phyloP scores from a whole-genome alignment of 1,140 invertebrate species.

The Pogonomyrmex barbatus region DNA sequence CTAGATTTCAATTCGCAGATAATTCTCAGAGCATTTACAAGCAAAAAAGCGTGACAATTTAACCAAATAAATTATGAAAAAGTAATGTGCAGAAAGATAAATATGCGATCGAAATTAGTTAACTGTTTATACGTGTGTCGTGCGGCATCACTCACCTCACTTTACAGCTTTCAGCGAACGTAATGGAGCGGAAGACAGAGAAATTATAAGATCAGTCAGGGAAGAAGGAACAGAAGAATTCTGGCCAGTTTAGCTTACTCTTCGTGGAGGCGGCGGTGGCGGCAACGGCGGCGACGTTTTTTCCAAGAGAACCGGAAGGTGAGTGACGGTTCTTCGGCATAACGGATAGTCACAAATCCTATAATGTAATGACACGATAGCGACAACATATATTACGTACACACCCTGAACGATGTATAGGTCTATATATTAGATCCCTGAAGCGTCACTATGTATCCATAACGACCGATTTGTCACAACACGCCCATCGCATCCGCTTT shows the following conservation, averaged over 20 bases:
- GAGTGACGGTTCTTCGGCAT: conserved; percentile 68
- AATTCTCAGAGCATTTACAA: no score
- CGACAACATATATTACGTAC: conserved; percentile 53
- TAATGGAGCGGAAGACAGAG: not conserved
- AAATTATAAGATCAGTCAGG: not conserved
- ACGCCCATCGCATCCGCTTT: conserved; percentile 56
- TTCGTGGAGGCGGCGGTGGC: not conserved
- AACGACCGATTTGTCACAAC: conserved; percentile 78
- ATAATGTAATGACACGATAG: conserved; percentile 8
- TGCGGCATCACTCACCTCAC: not conserved
- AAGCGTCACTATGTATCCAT: conserved; percentile 74
- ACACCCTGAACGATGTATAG: conserved; percentile 45
- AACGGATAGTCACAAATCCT: conserved; percentile 44
- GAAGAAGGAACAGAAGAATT: not conserved
- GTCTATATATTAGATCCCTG: conserved; percentile 52
- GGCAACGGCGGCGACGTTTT: conserved; percentile 19
- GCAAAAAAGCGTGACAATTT: no score
- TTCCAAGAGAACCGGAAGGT: conserved; percentile 69
- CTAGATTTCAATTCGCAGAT: no score
- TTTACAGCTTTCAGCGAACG: conserved; percentile 4
- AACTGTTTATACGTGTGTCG: no score
- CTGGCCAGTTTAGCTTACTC: not conserved
- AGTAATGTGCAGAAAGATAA: no score
- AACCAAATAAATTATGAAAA: no score
- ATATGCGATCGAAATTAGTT: no score